These are phyloP conservation scores for Argyra leucocephala DNA, from an alignment of 2,888 invertebrate species.

Conservation along the genomic window DNA sequence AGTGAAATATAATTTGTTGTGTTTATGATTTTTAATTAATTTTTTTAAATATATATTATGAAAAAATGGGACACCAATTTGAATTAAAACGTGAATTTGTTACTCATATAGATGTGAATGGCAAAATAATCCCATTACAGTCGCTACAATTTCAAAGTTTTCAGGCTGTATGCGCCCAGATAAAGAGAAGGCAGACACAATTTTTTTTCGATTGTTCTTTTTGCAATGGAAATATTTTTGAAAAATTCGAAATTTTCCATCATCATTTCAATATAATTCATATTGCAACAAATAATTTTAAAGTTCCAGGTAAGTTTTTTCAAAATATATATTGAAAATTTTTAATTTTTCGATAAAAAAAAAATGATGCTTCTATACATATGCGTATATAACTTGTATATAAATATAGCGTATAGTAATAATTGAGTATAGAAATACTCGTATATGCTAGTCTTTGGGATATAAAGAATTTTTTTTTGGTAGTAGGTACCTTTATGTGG, in stretches of 20 bases:
- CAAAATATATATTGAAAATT: background rate
- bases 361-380: conserved; percentile 6
- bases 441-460: conserved; percentile 2
- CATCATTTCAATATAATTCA: conserved; percentile 4
- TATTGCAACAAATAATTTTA: conserved; percentile 4
- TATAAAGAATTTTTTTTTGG: background rate
- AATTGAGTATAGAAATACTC: conserved; percentile 6
- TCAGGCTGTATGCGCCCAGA: conserved; percentile 6
- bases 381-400: conserved; percentile 6
- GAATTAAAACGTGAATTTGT: conserved; percentile 6
- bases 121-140: background rate
- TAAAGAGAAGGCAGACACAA: conserved; percentile 6
- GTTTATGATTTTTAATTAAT: conserved; percentile 1
- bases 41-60: conserved; percentile 6
- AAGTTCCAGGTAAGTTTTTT: conserved; percentile 6
- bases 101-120: conserved; percentile 4
- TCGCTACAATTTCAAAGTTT: conserved; percentile 6
- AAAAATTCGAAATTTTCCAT: conserved; percentile 1
- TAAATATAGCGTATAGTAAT: conserved; percentile 6
- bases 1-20: conserved; percentile 4
- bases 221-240: conserved; percentile 6
- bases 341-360: background rate
- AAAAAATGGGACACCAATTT: conserved; percentile 6
- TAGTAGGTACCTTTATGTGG: conserved; percentile 4
- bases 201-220: conserved; percentile 6